Conservation (phyloP, 2,113 vertebrate genomes). For the Callochromis pleurospilus region DNA sequence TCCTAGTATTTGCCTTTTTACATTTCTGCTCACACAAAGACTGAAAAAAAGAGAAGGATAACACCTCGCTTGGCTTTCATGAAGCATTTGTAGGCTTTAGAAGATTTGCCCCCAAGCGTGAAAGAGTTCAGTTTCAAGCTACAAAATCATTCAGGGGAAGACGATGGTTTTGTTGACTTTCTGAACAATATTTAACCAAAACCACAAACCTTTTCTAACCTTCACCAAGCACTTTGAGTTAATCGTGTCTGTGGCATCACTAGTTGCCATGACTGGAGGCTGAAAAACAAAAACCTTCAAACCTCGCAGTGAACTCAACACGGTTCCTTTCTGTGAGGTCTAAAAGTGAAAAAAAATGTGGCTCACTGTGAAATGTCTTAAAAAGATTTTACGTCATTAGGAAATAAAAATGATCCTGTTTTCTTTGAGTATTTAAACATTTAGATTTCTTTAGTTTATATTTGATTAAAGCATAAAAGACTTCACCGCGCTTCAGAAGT, state of each 20-base stretch:
- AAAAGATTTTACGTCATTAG: neutral
- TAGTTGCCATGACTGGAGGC: neutral
- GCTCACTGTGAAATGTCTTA: neutral
- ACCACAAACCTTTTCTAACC: neutral
- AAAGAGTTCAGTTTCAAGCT: neutral
- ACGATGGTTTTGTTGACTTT: neutral
- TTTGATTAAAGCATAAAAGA: neutral
- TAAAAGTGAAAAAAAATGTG: neutral
- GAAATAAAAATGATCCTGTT: neutral
- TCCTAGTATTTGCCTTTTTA: neutral
- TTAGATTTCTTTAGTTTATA: neutral
- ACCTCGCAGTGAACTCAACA: neutral
- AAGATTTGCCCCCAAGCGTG: neutral
- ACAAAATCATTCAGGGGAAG: neutral
- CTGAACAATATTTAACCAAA: neutral
- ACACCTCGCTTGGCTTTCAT: neutral
- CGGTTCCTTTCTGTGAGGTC: neutral
- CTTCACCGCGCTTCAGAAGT: neutral
- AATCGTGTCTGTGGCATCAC: neutral
- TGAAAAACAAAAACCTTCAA: neutral
- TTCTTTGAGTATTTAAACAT: neutral
- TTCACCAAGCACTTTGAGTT: neutral
- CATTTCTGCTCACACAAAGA: neutral
- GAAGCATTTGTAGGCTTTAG: neutral
- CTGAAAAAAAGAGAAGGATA: neutral